Percentiles rank a stretch among this genome's conserved stretches.
Conservation (phyloP, 2,797 vertebrate species). For the Muscicapa striata region DNA sequence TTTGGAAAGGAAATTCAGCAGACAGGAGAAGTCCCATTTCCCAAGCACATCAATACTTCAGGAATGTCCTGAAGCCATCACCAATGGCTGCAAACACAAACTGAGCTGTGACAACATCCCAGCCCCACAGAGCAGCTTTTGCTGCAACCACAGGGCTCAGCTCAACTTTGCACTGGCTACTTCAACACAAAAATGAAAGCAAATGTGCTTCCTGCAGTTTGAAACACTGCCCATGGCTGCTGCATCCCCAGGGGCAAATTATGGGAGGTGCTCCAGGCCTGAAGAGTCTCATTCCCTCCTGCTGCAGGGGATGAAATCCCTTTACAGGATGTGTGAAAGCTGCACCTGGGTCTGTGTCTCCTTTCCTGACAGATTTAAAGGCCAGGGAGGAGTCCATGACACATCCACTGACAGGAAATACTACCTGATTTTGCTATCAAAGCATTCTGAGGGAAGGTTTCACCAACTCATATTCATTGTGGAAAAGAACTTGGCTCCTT, state of each 20-base stretch:
- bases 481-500: background rate
- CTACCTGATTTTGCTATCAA: constrained; percentile 54
- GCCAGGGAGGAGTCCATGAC: constrained; percentile 61
- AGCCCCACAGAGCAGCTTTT: constrained; percentile 31
- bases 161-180: constrained; percentile 50
- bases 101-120: background rate
- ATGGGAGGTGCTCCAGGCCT: constrained; percentile 51
- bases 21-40: constrained; percentile 46
- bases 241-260: constrained; percentile 42
- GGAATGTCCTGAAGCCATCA: background rate
- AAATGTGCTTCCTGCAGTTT: constrained; percentile 60
- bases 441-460: background rate
- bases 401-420: constrained; percentile 41
- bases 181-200: constrained; percentile 34
- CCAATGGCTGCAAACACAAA: constrained; percentile 18
- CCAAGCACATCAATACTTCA: background rate
- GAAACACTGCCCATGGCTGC: constrained; percentile 25
- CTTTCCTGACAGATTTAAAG: constrained; percentile 66
- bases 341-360: constrained; percentile 53
- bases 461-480: background rate
- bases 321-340: constrained; percentile 69
- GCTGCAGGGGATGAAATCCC: constrained; percentile 56
- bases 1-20: constrained; percentile 31
- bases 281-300: constrained; percentile 19
- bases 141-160: constrained; percentile 32